Base-by-base conservation (phyloP, 2,888 invertebrate genomes). In the Hypercompe scribonia region DNA sequence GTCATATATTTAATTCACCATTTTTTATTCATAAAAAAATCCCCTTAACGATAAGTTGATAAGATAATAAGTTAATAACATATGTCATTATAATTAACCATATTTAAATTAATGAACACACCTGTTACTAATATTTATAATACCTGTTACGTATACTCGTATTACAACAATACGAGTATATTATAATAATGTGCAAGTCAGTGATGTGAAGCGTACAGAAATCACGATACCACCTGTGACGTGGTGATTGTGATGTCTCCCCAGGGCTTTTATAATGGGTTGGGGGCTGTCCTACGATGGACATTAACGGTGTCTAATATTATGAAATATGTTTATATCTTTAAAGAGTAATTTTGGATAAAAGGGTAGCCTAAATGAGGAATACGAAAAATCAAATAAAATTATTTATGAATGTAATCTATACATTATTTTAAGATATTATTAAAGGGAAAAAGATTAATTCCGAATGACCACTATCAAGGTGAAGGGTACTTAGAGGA, bases 301-400 rank as follows among this genome's bases (percentile, higher is more conserved):
- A 72, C 75, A 75, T 72, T 75, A 75, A 75, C 69, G 75, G 24
- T 66, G 69, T 54, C 66, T 69, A 63, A 69, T 69, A 72, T 75
- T 70, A 75, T 75, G 63, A 75, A 75, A 66, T 69, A 69, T 68
- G 65, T 74, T 74, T 74, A 74, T 72, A n/a, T 72, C 65, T 71
- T 63, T n/a, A 63, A 72, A 75, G 75, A 72, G 75, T 64, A 71
- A 75, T 58, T 68, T 31, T 8, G 50, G 28, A 36, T 69, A 69
- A 75, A 75, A 72, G 75, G 74, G 74, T 65, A 66, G 34, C 61
- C 46, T 28, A 39, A 61, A 66, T 46, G 34, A 58, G 63, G 65
- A 3, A 42, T 24, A 13, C 28, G 33, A 50, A 64, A 69, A 46
- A 46, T 46, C 21, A 5, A 46, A 4, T 46, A 46, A 46, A 42